Base-by-base conservation (phyloP, 2,113 vertebrate species). In the Proterorhinus semilunaris region DNA sequence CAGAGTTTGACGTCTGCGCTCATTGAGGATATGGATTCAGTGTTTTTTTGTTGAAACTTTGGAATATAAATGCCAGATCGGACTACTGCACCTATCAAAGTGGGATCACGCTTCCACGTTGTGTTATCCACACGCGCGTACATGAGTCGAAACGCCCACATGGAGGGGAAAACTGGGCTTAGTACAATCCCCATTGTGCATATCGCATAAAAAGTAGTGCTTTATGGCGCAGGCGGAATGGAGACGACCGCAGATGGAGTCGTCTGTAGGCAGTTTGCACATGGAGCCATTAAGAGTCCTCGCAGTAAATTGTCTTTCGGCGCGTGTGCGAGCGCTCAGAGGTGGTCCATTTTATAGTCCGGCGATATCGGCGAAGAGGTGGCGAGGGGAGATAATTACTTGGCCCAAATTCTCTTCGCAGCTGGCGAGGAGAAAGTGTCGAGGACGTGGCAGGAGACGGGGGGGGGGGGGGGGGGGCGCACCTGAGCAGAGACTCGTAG, bases 371-470 rank as follows among this genome's bases (percentile, higher is more conserved):
- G 13, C 44, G 58, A 16, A 61, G 53, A 55, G 53, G 58, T 16
- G 36, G 42, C 42, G 13, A 42, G n/a, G 58, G 8, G 12, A 44
- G 58, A 61, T 61, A 61, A 61, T 61, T 61, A 61, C 58, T 61
- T 61, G 58, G 58, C 42, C 15, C 42, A 61, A 61, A 61, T 61
- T 61, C 58, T 45, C 58, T 42, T 61, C 58, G 10, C 42, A 61
- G 58, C 58, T 61, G 58, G 58, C 42, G 12, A 61, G 58, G 44
- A 54, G 27, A 11, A 55, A 55, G 4, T 27, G 53, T 55, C 42
- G n/a, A 61, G 58, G 6, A 58, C 36, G 6, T 42, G 55, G 42
- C 58, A 44, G 13, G 3, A 61, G 42, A 36, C 0, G 7, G 58
- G n/a, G n/a, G n/a, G n/a, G n/a, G n/a, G n/a, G n/a, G n/a, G n/a